Base-by-base conservation (phyloP, 1,140 invertebrate species). In the Odontomachus brunneus region DNA sequence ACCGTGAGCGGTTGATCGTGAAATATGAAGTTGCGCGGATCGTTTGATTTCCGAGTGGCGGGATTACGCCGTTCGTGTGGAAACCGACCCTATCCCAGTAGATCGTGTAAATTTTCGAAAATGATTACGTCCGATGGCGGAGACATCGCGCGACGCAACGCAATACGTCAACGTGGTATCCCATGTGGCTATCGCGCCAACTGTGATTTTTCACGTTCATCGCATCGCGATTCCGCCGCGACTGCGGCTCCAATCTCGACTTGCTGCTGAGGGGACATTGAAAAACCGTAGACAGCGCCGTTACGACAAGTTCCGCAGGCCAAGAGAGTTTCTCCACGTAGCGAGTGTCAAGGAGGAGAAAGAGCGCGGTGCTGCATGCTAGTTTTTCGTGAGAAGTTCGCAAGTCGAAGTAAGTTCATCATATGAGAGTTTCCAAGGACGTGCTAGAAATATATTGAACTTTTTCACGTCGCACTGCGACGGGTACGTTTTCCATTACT, bases 361-460 rank as follows among this genome's bases (percentile, higher is more conserved):
- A 57, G 67, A 55, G 48, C 33, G 48, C 55, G 73, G 12, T 48
- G 51, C 71, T 49, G 74, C 74, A 85, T 74, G 83, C 76, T 55
- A 84, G 73, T 84, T 87, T 66, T 85, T 57, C 72, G 38, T 15
- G 24, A 60, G 57, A 86, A 80, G 53, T 87, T 87, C 57, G 78
- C 19, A 69, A 69, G 74, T 72, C 62, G 59, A 60, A 48, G 55
- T 69, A 80, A 74, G 85, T 87, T 87, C 86, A 87, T 87, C 86
- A 81, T 87, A 87, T 84, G 66, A 76, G 82, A 87, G 73, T 87
- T 87, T 71, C 62, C 19, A 9, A 74, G 53, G 49, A 87, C 85
- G 85, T 87, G 85, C 84, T 59, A 84, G 85, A 87, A 87, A 87
- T 87, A 84, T 62, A 74, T 80, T 55, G 65, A 78, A 78, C 75